Evolutionary conservation across 2,888 invertebrate species (phyloP), one percentile per base, ranked within the genome.

Genomic region (Epiblema foenella): DNA sequence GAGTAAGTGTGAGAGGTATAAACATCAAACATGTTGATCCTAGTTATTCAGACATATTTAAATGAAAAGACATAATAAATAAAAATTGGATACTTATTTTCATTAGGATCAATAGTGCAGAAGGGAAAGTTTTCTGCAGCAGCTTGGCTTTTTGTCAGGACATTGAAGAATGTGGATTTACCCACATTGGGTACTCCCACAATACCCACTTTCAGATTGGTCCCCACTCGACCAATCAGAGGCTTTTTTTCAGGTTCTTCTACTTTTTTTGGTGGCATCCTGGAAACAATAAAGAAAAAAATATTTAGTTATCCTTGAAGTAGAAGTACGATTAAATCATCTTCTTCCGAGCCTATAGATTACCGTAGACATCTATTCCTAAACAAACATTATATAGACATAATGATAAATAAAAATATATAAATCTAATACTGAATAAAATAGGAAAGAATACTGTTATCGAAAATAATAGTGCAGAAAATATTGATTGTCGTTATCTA

Each of bases 41-140:
- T 46, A 46, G 46, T 46, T 46, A 7, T 15, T 46, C 46, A 15
- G 46, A n/a, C n/a, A 46, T n/a, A n/a, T 12, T 2, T 0, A 39
- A 39, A 46, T 1, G 3, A 54, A 29, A 17, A 56, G 33, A 56
- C 66, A 57, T 37, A 69, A 12, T 54, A 12, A 59, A 2, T 33
- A 20, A 75, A 76, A 52, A 74, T 69, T 73, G 72, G 68, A 96
- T 96, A 98, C 98, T 98, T 98, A 98, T 98, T 99, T 96, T 99
- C 99, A 97, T 99, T 99, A 60, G 99, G 99, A 93, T 99, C 99
- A 88, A 99, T 99, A 89, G 99, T 99, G 94, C 99, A 99, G 95
- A 99, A 99, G 0, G 99, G 99, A 87, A 99, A 99, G 89, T 99
- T 99, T 89, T 99, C 99, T 65, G 99, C 99, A 68, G 98, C 97